phyloP scores from a whole-genome alignment of 2,113 vertebrate genomes.

The Semicossyphus pulcher region DNA sequence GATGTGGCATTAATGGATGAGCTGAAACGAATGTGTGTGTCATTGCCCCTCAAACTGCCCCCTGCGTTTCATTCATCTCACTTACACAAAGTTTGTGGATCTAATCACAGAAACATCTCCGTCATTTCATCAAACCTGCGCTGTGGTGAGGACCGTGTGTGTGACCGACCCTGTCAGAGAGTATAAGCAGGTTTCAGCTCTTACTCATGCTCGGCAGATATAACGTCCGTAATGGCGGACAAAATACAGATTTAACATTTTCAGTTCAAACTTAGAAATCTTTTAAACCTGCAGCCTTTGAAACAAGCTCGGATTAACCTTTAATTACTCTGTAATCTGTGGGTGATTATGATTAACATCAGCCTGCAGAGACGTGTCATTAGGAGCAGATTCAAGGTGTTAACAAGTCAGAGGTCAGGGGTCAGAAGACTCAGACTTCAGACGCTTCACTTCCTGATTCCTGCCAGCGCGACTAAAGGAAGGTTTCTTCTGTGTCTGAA shows the following conservation, averaged over 20 bases:
- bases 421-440: too few relatives aligned
- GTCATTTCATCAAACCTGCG: conserved; percentile 6
- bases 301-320: not conserved
- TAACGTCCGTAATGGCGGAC: too few relatives aligned
- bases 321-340: not conserved
- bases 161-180: not conserved
- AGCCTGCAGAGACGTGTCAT: not conserved
- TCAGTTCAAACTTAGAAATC: not conserved
- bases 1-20: too few relatives aligned
- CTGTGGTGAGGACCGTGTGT: not conserved
- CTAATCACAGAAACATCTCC: not conserved
- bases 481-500: too few relatives aligned
- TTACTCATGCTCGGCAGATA: too few relatives aligned
- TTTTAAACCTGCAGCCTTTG: not conserved
- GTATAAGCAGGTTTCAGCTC: too few relatives aligned
- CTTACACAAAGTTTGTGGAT: too few relatives aligned
- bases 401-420: not conserved
- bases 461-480: too few relatives aligned
- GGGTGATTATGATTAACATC: not conserved
- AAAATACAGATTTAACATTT: not conserved
- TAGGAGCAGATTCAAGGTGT: not conserved
- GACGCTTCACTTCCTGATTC: too few relatives aligned
- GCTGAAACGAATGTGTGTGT: too few relatives aligned
- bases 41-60: too few relatives aligned
- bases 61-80: too few relatives aligned